Base-by-base conservation (phyloP, 2,797 vertebrate species). In the Melanotaenia trifasciata region DNA sequence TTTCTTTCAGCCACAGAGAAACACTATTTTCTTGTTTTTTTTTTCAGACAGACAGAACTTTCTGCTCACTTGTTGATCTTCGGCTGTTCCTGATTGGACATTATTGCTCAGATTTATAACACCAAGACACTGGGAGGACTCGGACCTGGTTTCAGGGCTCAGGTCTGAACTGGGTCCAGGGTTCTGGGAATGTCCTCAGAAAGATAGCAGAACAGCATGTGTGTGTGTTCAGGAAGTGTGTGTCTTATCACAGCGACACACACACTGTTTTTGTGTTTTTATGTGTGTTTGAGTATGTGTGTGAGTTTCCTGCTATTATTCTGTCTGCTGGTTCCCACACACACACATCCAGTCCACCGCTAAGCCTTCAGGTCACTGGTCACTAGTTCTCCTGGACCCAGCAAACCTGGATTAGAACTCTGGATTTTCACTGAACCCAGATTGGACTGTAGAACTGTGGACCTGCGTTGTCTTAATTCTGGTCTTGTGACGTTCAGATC, bases 221-320 rank as follows among this genome's bases (percentile, higher is more conserved):
- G 61, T 74, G 61, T 60, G 63, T 54, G 51, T 58, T 54, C 80
- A 84, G 87, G 85, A 84, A 85, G 83, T 77, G 73, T 88, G 79
- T 60, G 74, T 84, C 95, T 97, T 98, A 98, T 97, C 96, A 72
- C 35, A 28, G 91, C 81, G 84, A 89, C 93, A 93, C 94, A 95
- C 96, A 95, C 90, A 89, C 90, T 91, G 94, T 80, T 83, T 81
- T 70, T 61, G 58, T 62, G 61, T 33, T 50, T 78, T 88, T 24
- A 86, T 77, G 67, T 87, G 94, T 93, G 94, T 95, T 96, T 93
- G 32, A 33, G 94, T 96, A 95, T 96, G 94, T 93, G 38, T 14
- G 47, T 1, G 50, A 14, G 94, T 92, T 97, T 98, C 96, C 96
- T 97, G 96, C 93, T 90, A 97, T 97, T 97, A 94, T 97, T 96